Conservation (phyloP, 2,797 vertebrate genomes). For the Chelon labrosus region DNA sequence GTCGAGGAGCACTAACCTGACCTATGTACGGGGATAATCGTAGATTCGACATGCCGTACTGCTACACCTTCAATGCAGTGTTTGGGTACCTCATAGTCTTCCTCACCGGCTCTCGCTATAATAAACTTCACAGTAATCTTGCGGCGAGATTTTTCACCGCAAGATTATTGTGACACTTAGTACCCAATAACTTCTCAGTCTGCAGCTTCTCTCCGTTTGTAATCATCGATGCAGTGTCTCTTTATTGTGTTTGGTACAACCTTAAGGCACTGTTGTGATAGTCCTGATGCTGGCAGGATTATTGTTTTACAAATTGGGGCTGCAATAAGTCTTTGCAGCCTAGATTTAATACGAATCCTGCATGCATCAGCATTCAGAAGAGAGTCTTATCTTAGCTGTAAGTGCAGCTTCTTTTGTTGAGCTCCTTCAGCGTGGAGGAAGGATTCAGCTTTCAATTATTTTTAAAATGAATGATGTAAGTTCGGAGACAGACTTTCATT, state of each 20-base stretch:
- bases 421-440: slow-evolving; percentile 22
- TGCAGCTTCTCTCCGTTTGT: slow-evolving; percentile 45
- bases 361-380: slow-evolving; percentile 65
- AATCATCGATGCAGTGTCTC: slow-evolving; percentile 49
- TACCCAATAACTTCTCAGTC: slow-evolving; percentile 51
- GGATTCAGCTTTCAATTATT: slow-evolving; percentile 26
- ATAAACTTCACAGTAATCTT: slow-evolving; percentile 67
- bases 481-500: too few relatives aligned
- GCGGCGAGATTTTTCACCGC: slow-evolving; percentile 23
- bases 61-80: slow-evolving; percentile 59
- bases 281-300: slow-evolving; percentile 63
- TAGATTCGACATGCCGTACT: slow-evolving; percentile 73
- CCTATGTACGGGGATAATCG: slow-evolving; percentile 70
- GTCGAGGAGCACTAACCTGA: slow-evolving; percentile 52
- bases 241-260: slow-evolving; percentile 54
- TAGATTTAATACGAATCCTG: slow-evolving; percentile 70
- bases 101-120: slow-evolving; percentile 39
- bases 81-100: slow-evolving; percentile 39
- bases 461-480: not conserved
- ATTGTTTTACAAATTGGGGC: slow-evolving; percentile 75
- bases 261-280: slow-evolving; percentile 63
- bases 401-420: slow-evolving; percentile 52
- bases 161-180: slow-evolving; percentile 53
- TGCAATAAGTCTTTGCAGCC: slow-evolving; percentile 58
- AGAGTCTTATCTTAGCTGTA: slow-evolving; percentile 53